Evolutionary conservation across 2,797 vertebrate genomes (phyloP).

Genomic region (Microcaecilia unicolor): DNA sequence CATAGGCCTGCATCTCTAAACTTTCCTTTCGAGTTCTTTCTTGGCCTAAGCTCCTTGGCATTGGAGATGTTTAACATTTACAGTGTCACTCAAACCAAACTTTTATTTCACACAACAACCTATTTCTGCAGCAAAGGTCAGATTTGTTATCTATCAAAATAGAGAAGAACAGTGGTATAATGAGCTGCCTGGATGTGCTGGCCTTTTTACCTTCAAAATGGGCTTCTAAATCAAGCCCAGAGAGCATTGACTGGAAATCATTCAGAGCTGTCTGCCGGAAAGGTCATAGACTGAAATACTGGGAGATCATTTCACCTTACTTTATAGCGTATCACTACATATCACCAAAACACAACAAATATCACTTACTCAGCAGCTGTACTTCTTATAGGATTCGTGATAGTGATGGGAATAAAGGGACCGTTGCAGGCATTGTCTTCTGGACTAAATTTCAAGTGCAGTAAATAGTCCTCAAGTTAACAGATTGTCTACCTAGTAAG

Average conservation of each 20-base stretch:
- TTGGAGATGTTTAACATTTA: conserved; percentile 7
- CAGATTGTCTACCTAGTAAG: not conserved
- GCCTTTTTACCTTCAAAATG: conserved; percentile 43
- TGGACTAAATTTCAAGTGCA: conserved; percentile 4
- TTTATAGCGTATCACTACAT: conserved; percentile 15
- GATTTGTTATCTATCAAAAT: conserved; percentile 38
- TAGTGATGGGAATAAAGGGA: not conserved
- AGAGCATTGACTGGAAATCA: conserved; percentile 47
- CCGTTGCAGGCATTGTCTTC: not conserved
- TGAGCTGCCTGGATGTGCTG: conserved; percentile 30
- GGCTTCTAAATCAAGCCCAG: conserved; percentile 43
- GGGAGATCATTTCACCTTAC: conserved; percentile 26
- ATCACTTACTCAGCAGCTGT: conserved; percentile 3
- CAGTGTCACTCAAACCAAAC: conserved; percentile 33
- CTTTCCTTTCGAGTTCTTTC: too few species aligned
- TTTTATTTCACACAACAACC: conserved; percentile 32
- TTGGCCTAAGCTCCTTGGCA: too few species aligned
- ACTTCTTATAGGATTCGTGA: not conserved
- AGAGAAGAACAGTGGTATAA: conserved; percentile 33
- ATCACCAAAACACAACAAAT: conserved; percentile 4
- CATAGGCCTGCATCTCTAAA: too few species aligned
- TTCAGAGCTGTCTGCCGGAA: conserved; percentile 33
- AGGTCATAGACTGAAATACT: conserved; percentile 44
- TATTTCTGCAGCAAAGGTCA: conserved; percentile 35
- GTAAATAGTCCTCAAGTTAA: not conserved